Conservation (phyloP, 2,888 invertebrate species). For the Stenichneumon culpator region DNA sequence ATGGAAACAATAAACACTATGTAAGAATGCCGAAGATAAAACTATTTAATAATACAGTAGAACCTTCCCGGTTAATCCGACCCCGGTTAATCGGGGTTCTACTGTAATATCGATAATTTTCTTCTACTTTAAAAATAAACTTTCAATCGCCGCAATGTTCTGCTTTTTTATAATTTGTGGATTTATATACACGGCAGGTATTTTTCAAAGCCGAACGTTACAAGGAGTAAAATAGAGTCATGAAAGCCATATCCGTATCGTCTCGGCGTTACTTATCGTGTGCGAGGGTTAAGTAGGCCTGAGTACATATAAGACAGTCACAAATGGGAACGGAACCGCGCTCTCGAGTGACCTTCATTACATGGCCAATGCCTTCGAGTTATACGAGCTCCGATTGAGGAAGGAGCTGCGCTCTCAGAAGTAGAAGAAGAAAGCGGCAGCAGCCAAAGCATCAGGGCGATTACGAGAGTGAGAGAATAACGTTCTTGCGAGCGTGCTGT, state of each 20-base stretch:
- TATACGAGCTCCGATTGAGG: constrained; percentile 44
- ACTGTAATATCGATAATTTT: too few species aligned
- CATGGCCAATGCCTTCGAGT: constrained; percentile 67
- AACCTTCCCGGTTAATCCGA: too few species aligned
- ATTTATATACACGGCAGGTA: neutral
- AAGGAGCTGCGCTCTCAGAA: neutral
- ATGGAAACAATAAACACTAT: too few species aligned
- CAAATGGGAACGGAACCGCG: constrained; percentile 73
- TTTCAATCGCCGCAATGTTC: neutral
- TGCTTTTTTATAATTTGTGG: neutral
- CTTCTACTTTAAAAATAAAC: neutral
- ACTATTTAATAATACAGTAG: too few species aligned
- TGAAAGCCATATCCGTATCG: neutral
- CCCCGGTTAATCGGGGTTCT: too few species aligned
- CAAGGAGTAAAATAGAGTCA: neutral
- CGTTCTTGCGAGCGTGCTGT: constrained; percentile 28
- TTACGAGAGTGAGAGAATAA: constrained; percentile 2
- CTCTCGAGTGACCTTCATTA: constrained; percentile 70
- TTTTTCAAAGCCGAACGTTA: neutral
- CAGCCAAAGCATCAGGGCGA: neutral
- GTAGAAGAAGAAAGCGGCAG: constrained; percentile 31
- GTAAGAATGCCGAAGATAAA: too few species aligned
- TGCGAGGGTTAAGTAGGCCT: constrained; percentile 17
- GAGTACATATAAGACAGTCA: constrained; percentile 56
- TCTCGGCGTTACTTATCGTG: neutral